Conservation (phyloP, 2,888 invertebrate species). For the Drosophila multiciliata region DNA sequence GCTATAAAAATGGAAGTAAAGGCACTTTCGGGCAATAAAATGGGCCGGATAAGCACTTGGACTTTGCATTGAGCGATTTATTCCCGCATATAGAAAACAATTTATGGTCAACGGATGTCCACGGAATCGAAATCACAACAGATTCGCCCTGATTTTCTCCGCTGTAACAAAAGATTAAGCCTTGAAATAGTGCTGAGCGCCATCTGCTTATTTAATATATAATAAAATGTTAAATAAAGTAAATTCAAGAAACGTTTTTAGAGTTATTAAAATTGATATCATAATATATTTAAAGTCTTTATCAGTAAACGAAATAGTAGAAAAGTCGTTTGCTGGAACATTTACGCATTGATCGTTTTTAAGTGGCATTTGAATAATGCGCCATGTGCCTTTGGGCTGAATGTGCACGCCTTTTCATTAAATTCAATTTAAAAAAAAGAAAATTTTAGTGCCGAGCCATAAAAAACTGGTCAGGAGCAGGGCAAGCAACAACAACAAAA, state of each 20-base stretch:
- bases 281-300: not conserved
- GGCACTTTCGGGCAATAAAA: slow-evolving; percentile 68
- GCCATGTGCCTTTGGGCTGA: slow-evolving; percentile 49
- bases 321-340: slow-evolving; percentile 39
- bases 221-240: not conserved
- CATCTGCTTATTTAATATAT: slow-evolving; percentile 1
- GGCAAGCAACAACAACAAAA: slow-evolving; percentile 21
- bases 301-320: not conserved
- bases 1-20: slow-evolving; percentile 57
- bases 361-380: slow-evolving; percentile 75
- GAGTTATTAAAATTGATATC: not conserved
- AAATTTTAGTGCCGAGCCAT: slow-evolving; percentile 77
- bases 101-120: slow-evolving; percentile 48
- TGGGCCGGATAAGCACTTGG: slow-evolving; percentile 73
- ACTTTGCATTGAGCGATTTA: slow-evolving; percentile 78
- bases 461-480: slow-evolving; percentile 63
- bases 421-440: slow-evolving; percentile 74
- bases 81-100: slow-evolving; percentile 62
- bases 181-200: not conserved
- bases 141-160: slow-evolving; percentile 15
- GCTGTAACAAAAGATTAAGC: not conserved
- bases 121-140: slow-evolving; percentile 13
- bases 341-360: slow-evolving; percentile 43
- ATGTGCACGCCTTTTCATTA: slow-evolving; percentile 75
- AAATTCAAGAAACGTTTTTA: not conserved